Evolutionary conservation across 2,113 vertebrate species (phyloP).

Genomic region (Corythornis vintsioides): DNA sequence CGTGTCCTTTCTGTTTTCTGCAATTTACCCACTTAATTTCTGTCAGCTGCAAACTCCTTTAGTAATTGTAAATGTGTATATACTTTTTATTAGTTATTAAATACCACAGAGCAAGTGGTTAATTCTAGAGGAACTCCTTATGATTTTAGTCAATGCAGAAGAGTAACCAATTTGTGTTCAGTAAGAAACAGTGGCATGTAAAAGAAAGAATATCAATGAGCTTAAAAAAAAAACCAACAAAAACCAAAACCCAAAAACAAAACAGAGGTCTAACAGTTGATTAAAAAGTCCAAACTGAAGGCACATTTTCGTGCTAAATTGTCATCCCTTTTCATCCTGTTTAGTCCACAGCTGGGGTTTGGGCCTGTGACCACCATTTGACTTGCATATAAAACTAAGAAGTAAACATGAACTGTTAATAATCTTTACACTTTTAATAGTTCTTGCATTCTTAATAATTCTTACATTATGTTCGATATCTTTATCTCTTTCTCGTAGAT

Average conservation of each 20-base stretch:
- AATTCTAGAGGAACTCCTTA: not conserved
- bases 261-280: not conserved
- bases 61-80: not conserved
- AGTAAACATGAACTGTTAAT: not conserved
- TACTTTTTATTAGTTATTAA: not conserved
- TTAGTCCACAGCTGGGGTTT: not conserved
- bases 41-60: not conserved
- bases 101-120: fast-evolving
- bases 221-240: not conserved
- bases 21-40: not conserved
- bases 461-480: not conserved
- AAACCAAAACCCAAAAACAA: no score
- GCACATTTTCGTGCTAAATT: not conserved
- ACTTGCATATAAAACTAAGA: not conserved
- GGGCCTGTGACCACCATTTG: not conserved
- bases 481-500: not conserved
- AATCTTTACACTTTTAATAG: not conserved
- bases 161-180: not conserved
- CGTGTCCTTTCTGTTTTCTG: not conserved
- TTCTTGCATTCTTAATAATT: not conserved
- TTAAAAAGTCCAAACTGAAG: not conserved
- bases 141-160: not conserved
- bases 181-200: not conserved
- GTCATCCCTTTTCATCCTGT: not conserved
- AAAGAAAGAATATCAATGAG: fast-evolving